A percentile compares a stretch with the other conserved stretches of the same genome.
phyloP scores from a whole-genome alignment of 1,140 invertebrate species.

The Phocides pigmalion region DNA sequence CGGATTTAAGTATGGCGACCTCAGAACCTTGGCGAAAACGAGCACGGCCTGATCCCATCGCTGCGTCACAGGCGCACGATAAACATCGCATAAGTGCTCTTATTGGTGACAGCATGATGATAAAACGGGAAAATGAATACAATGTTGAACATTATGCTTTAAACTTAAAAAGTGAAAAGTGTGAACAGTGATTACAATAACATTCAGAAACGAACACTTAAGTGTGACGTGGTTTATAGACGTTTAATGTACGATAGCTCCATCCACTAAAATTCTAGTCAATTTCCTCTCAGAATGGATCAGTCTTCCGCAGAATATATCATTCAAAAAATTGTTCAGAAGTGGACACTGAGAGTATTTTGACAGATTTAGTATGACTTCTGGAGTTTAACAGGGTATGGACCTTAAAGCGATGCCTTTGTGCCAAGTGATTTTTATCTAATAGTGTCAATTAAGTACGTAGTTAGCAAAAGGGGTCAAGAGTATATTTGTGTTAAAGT shows the following conservation, averaged over 20 bases:
- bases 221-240: constrained; percentile 53
- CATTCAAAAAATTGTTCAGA: constrained; percentile 40
- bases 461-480: constrained; percentile 75
- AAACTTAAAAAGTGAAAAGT: constrained; percentile 83
- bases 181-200: constrained; percentile 76
- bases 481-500: constrained; percentile 78
- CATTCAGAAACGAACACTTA: constrained; percentile 46
- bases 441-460: constrained; percentile 80
- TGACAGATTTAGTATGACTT: constrained; percentile 63
- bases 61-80: constrained; percentile 58
- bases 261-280: constrained; percentile 72
- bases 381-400: constrained; percentile 79
- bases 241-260: constrained; percentile 56
- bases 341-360: constrained; percentile 67
- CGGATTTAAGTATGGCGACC: constrained; percentile 86
- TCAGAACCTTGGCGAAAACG: constrained; percentile 79
- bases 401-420: constrained; percentile 78
- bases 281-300: constrained; percentile 70
- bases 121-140: constrained; percentile 78
- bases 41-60: constrained; percentile 63
- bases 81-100: constrained; percentile 82
- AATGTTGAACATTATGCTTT: constrained; percentile 72
- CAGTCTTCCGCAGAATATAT: constrained; percentile 61
- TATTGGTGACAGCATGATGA: constrained; percentile 79
- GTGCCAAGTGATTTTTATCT: constrained; percentile 82